Evolutionary conservation across 2,888 invertebrate genomes (phyloP).

Genomic region (Erebia ligea): DNA sequence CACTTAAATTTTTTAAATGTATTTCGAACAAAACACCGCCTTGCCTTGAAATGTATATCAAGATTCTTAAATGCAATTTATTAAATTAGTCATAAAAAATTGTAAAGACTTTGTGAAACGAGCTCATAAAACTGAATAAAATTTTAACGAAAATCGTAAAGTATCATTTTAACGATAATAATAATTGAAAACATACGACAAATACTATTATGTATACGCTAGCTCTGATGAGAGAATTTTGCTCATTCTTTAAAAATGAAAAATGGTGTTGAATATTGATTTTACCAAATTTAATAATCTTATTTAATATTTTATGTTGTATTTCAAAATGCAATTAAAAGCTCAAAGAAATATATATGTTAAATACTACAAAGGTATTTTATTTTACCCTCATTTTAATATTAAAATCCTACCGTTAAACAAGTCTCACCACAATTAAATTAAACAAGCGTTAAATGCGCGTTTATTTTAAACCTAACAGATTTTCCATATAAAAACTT

Average conservation of each 20-base stretch:
- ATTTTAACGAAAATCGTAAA: slow-evolving; percentile 69
- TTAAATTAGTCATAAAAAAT: too few species aligned
- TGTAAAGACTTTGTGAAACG: not conserved
- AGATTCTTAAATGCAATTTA: too few species aligned
- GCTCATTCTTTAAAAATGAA: slow-evolving; percentile 82
- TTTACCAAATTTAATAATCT: slow-evolving; percentile 90
- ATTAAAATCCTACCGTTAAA: too few species aligned
- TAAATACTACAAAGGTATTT: slow-evolving; percentile 86
- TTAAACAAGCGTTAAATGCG: too few species aligned
- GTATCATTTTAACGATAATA: slow-evolving; percentile 85
- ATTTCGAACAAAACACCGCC: too few species aligned
- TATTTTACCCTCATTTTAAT: slow-evolving; percentile 55
- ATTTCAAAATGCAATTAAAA: slow-evolving; percentile 93
- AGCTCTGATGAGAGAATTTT: slow-evolving; percentile 85
- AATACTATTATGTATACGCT: slow-evolving; percentile 89
- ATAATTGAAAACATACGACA: slow-evolving; percentile 83
- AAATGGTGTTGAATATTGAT: slow-evolving; percentile 85
- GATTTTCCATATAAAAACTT: too few species aligned
- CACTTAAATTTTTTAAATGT: too few species aligned
- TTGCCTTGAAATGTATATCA: too few species aligned
- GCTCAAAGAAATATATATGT: slow-evolving; percentile 94
- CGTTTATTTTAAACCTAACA: too few species aligned
- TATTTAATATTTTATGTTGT: slow-evolving; percentile 93
- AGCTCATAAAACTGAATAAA: slow-evolving; percentile 28
- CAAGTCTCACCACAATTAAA: too few species aligned